These are phyloP conservation scores for Gerris buenoi DNA, from an alignment of 1,140 invertebrate species.

Conservation along the genomic window DNA sequence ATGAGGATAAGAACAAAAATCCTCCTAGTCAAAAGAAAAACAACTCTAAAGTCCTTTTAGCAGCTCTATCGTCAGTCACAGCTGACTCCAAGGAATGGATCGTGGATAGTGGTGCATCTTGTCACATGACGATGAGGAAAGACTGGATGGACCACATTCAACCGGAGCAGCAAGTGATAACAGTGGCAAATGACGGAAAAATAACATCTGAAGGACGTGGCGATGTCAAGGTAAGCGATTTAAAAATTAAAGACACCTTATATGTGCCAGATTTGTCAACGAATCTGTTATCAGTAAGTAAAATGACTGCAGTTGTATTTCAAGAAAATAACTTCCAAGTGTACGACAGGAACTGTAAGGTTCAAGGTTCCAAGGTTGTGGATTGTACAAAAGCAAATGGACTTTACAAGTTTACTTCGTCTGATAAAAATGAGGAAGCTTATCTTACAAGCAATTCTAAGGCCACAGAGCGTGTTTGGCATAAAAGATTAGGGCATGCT, in stretches of 20 bases:
- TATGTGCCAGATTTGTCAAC: background rate
- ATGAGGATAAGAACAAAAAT: background rate
- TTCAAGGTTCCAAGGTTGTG: background rate
- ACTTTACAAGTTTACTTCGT: background rate
- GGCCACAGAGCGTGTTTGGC: background rate
- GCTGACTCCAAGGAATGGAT: background rate
- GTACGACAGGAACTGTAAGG: background rate
- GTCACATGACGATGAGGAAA: constrained; percentile 2
- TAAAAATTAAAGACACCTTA: background rate
- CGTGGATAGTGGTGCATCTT: background rate
- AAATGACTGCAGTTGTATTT: constrained; percentile 2
- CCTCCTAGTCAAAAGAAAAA: too few relatives aligned
- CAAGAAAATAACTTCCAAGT: background rate
- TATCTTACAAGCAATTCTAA: background rate
- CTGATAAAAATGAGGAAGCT: background rate
- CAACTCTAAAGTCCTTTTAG: background rate
- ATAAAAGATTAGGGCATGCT: background rate
- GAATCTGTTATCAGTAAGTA: constrained; percentile 6
- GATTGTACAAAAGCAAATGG: background rate
- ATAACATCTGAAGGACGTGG: background rate
- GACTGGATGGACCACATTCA: background rate
- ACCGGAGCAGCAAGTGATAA: background rate
- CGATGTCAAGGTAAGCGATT: background rate
- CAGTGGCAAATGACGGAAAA: background rate
- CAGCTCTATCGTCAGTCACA: background rate